Conservation (phyloP, 2,888 invertebrate genomes). For the Eurytoma adleriae region DNA sequence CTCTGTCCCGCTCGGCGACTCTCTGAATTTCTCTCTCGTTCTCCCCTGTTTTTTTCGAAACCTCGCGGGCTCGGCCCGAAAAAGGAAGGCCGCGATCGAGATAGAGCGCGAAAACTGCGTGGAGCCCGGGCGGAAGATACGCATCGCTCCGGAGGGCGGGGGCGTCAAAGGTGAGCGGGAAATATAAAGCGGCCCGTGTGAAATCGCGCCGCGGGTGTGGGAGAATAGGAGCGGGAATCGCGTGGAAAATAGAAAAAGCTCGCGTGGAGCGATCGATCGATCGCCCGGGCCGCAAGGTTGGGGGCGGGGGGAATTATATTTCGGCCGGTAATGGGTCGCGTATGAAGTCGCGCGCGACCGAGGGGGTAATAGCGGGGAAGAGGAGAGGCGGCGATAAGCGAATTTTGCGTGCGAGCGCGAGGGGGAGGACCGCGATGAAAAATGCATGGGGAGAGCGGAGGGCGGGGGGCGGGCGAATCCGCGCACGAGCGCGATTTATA, state of each 20-base stretch:
- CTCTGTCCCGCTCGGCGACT: slow-evolving; percentile 14
- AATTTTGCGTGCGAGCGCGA: not conserved
- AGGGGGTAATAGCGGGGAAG: not conserved
- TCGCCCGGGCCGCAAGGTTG: not conserved
- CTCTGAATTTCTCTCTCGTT: slow-evolving; percentile 3
- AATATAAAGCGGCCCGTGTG: not conserved
- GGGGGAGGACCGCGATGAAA: slow-evolving; percentile 17
- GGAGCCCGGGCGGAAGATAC: not conserved
- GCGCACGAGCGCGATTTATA: slow-evolving; percentile 31
- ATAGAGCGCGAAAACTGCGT: not conserved
- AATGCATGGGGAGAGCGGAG: slow-evolving; percentile 4
- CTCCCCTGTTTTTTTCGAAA: not conserved
- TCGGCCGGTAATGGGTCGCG: not conserved
- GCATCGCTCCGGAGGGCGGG: not conserved
- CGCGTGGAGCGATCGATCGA: not conserved
- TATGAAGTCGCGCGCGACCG: not conserved
- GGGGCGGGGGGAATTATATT: not conserved
- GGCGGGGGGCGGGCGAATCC: slow-evolving; percentile 1
- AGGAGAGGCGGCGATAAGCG: slow-evolving; percentile 5
- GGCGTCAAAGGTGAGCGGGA: not conserved
- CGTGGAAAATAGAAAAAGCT: not conserved
- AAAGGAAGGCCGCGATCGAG: no score
- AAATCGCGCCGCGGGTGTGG: not conserved
- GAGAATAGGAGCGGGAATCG: not conserved
- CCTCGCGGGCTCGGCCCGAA: not conserved